A percentile compares a stretch with the other conserved stretches of the same genome.
Conservation (phyloP, 2,113 vertebrate genomes). For the Fulica atra region DNA sequence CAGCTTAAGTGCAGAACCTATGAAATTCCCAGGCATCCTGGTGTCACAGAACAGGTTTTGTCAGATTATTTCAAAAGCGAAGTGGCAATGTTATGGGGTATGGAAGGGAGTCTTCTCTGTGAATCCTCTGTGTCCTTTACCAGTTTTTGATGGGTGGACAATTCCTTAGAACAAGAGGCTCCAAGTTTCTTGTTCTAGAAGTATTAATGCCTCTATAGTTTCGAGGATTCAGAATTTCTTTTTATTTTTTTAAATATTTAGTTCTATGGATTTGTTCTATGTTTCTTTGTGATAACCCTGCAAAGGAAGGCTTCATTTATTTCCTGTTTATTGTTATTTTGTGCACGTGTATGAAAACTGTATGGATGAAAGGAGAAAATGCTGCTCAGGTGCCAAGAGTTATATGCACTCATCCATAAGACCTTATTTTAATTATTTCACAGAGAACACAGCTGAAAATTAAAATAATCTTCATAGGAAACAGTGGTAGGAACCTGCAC, state of each 20-base stretch:
- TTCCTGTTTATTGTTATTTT: background rate
- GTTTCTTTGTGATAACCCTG: background rate
- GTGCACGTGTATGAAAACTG: background rate
- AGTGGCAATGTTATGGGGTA: slow-evolving; percentile 33
- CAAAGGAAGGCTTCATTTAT: background rate
- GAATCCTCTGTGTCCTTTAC: slow-evolving; percentile 27
- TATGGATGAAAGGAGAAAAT: background rate
- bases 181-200: background rate
- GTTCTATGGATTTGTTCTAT: rapidly evolving
- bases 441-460: background rate
- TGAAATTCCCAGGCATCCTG: slow-evolving; percentile 93
- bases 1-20: slow-evolving; percentile 97
- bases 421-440: background rate
- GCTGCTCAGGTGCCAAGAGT: background rate
- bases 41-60: slow-evolving; percentile 93
- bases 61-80: slow-evolving; percentile 56
- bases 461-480: background rate
- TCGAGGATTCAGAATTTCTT: background rate
- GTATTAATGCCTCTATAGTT: background rate
- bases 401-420: background rate
- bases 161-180: background rate
- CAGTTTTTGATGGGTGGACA: background rate
- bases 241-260: background rate
- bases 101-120: slow-evolving; percentile 25
- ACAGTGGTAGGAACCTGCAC: background rate